phyloP scores from a whole-genome alignment of 2,888 invertebrate genomes.

The Catocala nupta region DNA sequence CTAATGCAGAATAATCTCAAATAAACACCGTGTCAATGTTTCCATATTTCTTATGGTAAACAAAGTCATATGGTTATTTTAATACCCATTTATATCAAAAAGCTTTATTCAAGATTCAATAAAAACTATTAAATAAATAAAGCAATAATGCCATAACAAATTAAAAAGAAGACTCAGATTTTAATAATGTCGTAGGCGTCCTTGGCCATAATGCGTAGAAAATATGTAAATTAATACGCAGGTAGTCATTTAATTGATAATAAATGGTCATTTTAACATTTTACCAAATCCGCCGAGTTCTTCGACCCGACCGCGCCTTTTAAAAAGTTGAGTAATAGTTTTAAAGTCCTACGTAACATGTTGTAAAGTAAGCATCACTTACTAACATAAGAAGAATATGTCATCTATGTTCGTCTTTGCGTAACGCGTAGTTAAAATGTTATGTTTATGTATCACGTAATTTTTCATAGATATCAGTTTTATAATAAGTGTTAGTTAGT shows the following conservation, averaged over 20 bases:
- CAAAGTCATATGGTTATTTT: too few relatives aligned
- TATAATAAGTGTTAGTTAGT: too few relatives aligned
- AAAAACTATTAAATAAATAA: background rate
- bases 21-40: too few relatives aligned
- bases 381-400: too few relatives aligned
- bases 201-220: constrained; percentile 22
- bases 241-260: constrained; percentile 12
- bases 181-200: background rate
- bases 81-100: too few relatives aligned
- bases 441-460: too few relatives aligned
- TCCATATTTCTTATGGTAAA: too few relatives aligned
- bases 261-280: constrained; percentile 25
- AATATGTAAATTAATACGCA: constrained; percentile 32
- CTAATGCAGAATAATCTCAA: too few relatives aligned
- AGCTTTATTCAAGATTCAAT: background rate
- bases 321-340: constrained; percentile 3
- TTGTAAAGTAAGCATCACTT: background rate
- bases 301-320: background rate
- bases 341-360: constrained; percentile 1
- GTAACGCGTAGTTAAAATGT: too few relatives aligned
- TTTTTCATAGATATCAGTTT: too few relatives aligned
- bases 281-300: constrained; percentile 23
- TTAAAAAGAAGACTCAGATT: background rate
- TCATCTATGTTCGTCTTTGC: too few relatives aligned
- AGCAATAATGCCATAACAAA: background rate